Base-by-base conservation (phyloP, 2,797 vertebrate species). In the Pseudochromis fuscus region DNA sequence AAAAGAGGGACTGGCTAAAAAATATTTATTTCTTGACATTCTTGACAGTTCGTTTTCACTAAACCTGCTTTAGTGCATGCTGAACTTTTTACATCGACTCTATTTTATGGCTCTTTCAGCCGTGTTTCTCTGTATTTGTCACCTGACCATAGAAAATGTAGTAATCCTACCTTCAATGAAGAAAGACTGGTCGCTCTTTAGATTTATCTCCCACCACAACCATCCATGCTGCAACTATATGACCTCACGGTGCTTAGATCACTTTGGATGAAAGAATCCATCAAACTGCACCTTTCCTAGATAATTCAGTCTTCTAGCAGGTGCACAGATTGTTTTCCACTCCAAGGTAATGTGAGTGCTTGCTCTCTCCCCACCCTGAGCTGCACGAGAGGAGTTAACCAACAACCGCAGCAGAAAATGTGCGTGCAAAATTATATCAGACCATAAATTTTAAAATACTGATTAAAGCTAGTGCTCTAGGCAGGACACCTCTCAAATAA, bases 261-360 rank as follows among this genome's bases (percentile, higher is more conserved):
- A n/a, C 65, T 77, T 67, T 77, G 55, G 67, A 67, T 79, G 53
- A 71, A 82, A 83, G 59, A 58, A 25, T 69, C 33, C 52, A 53
- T 33, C 24, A 63, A 52, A 78, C 58, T 67, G 42, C 45, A 70
- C 49, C 37, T 76, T 66, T 72, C 30, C 59, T 33, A 31, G 31
- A 52, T 70, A 75, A 72, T 82, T 44, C 18, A 7, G 40, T 42
- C 9, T 44, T 71, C 45, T 38, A 55, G 65, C 60, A 63, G 64
- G 48, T 51, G 24, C 18, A 66, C 18, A 58, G 30, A 42, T 38
- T 48, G 64, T 45, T 56, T 53, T 23, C 37, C 25, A 69, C 40
- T 31, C 59, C 25, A 46, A 53, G 63, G 59, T 55, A 53, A 73
- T 61, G 35, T 66, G 27, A 30, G 23, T 72, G 19, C 30, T 51